Base-by-base conservation (phyloP, 2,888 invertebrate species). In the Zele albiditarsus region DNA sequence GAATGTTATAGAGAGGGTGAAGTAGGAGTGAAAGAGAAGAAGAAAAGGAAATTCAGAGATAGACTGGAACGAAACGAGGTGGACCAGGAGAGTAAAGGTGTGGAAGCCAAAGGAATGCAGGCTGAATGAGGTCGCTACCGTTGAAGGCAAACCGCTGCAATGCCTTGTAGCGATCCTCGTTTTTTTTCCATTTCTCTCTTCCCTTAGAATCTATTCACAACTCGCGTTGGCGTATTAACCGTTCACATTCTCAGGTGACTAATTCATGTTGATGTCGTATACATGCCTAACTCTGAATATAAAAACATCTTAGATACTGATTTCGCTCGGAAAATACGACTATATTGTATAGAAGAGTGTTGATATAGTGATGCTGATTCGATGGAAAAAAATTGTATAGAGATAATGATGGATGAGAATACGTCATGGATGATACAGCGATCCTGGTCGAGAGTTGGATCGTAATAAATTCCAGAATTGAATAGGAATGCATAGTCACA, bases 71-170 rank as follows among this genome's bases (percentile, higher is more conserved):
- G 53, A 68, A 60, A n/a, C 27, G 67, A 73, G 57, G 57, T 42
- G 33, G 73, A 73, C 20, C n/a, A 65, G 67, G 71, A 60, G 69
- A 57, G 69, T 71, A 60, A 63, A 57, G 71, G 77, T 42, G 77
- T 74, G 71, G 78, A 79, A 78, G 79, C 80, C 79, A 78, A 82
- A 83, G 81, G 87, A 86, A 86, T 88, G 88, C 83, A 82, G 63
- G 85, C 85, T 20, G 82, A 87, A 88, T 86, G 87, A 85, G 87
- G 88, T 86, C 88, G 87, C 87, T 85, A 85, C 82, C 86, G 87
- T 84, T 85, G 88, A 88, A 88, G 88, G 88, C 82, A 81, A 88
- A 86, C 87, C 82, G 84, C 86, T 87, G 84, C 78, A 77, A 27
- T 57, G 62, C 62, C 62, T 63, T 33, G 71, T 76, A 78, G 77